Base-by-base conservation (phyloP, 2,113 vertebrate genomes). In the Myotis lucifugus region DNA sequence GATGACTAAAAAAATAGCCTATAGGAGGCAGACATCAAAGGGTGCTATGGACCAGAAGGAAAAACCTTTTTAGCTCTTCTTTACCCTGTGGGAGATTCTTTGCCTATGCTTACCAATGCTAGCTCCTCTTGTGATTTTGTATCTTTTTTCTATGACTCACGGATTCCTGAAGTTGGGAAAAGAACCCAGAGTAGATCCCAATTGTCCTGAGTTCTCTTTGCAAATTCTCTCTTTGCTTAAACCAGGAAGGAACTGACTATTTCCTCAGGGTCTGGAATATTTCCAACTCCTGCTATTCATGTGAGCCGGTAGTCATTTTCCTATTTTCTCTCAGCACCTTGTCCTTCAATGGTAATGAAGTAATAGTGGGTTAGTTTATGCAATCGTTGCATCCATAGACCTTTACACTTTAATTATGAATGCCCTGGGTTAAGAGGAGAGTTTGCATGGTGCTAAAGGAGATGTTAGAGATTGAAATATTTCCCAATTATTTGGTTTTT, bases 401-500 rank as follows among this genome's bases (percentile, higher is more conserved):
- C 27, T 96, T 96, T 42, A 67, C 32, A 27, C 48, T 95, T 95
- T 61, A 69, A 61, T 91, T 93, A 95, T 66, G 17, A 96, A 77
- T 18, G 66, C n/a, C 12, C 48, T 59, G 52, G 40, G 50, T 89
- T 74, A 76, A 91, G 79, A 89, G 92, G 27, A 46, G 25, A 52
- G 74, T 32, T 69, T 29, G 1, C 34, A n/a, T 6, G 25, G 61
- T 46, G 46, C 88, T 46, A 84, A 70, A 77, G 59, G 69, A 25
- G 32, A 84, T 76, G 74, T 67, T 61, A 78, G 69, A 90, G 74
- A 93, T 76, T 37, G 23, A 69, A 81, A 46, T 21, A 8, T 86
- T 74, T 73, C 52, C 34, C 13, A 37, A 46, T 8, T 15, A 40
- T 70, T 67, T 82, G 66, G n/a, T 54, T 79, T 96, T 82, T 82